These are phyloP conservation scores for Sardinella longiceps DNA, from an alignment of 2,797 vertebrate genomes.

Conservation along the genomic window DNA sequence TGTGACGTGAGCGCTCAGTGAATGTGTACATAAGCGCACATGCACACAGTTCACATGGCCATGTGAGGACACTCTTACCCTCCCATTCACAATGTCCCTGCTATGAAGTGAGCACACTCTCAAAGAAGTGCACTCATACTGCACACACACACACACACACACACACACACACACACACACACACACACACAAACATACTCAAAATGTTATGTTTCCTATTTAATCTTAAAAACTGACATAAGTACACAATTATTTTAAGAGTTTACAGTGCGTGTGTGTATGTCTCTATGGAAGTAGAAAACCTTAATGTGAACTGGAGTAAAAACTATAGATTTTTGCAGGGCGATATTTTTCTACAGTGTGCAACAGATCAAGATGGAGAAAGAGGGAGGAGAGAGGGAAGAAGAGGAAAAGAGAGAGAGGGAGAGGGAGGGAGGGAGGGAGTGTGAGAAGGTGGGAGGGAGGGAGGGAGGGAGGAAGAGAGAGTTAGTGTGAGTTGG, in stretches of 20 bases:
- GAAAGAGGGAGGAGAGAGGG: not conserved
- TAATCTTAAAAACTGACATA: not conserved
- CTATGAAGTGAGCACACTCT: not conserved
- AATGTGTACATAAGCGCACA: not conserved
- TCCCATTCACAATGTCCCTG: not conserved
- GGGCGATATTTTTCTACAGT: not conserved
- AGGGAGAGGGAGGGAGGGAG: not conserved
- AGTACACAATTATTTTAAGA: not conserved
- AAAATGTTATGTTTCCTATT: not conserved
- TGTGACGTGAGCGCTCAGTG: not conserved
- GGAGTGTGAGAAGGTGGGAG: not conserved
- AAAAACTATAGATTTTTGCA: not conserved
- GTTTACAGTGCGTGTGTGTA: not conserved
- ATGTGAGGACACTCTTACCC: not conserved
- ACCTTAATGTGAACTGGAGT: not conserved
- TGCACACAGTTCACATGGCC: constrained; percentile 1
- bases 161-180: constrained; percentile 8
- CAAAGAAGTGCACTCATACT: not conserved
- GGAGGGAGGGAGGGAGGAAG: constrained; percentile 24
- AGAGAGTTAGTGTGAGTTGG: constrained; percentile 30
- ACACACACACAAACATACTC: not conserved
- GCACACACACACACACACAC: not conserved
- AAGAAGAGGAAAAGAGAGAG: not conserved
- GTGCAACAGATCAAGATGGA: not conserved
- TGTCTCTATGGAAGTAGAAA: not conserved